Percentiles rank a stretch among this genome's conserved stretches.
Evolutionary conservation across 1,140 invertebrate genomes (phyloP).

Genomic region (Anadara kagoshimensis): DNA sequence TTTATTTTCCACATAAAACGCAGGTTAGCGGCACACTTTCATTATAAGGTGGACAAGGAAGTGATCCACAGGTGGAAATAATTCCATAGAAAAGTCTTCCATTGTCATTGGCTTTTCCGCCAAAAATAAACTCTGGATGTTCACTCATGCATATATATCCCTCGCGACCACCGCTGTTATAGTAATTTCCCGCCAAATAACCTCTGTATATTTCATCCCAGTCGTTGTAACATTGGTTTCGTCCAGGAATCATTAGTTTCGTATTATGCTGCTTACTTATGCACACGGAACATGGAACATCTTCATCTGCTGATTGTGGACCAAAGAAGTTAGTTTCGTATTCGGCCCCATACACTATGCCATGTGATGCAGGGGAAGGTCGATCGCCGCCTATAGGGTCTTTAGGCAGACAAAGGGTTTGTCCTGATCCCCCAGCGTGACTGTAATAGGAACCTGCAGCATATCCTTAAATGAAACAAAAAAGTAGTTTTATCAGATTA

Average conservation of each 20-base stretch:
- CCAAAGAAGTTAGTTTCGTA: not conserved
- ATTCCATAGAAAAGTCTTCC: constrained; percentile 44
- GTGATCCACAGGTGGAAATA: constrained; percentile 22
- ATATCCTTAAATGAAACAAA: too few relatives aligned
- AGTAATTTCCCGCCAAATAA: constrained; percentile 37
- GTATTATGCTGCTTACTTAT: not conserved
- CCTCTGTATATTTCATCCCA: constrained; percentile 49
- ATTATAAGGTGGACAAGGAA: constrained; percentile 38
- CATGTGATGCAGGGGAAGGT: too few relatives aligned
- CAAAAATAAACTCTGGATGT: constrained; percentile 17
- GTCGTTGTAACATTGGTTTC: constrained; percentile 43
- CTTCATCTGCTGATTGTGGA: constrained; percentile 7
- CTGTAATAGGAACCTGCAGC: too few relatives aligned
- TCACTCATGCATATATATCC: constrained; percentile 52
- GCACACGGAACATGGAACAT: constrained; percentile 39
- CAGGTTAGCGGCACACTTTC: not conserved
- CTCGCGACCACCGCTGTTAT: not conserved
- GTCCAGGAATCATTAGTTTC: constrained; percentile 50
- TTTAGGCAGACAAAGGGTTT: too few relatives aligned
- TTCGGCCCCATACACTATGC: not conserved
- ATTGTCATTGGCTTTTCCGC: constrained; percentile 25
- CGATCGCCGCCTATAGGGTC: too few relatives aligned
- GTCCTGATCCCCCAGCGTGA: too few relatives aligned
- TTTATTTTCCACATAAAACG: not conserved
- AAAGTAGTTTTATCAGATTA: too few relatives aligned